Evolutionary conservation across 2,113 vertebrate species (phyloP).

Genomic region (Cnemophilus loriae): DNA sequence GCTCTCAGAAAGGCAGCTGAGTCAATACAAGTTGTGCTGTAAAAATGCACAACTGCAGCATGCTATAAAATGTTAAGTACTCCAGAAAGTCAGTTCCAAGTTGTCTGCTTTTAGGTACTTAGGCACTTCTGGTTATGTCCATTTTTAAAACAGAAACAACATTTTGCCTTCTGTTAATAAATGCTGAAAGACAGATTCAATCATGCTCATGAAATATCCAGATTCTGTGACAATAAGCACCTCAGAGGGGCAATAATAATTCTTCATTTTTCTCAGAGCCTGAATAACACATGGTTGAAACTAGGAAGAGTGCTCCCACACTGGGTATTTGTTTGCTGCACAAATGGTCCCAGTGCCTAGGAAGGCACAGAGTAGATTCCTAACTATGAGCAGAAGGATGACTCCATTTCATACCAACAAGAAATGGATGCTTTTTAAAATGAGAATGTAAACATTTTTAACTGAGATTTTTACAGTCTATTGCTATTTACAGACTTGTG

Average conservation of each 20-base stretch:
- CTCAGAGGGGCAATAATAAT: not conserved
- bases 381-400: not conserved
- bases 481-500: not conserved
- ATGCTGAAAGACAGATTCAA: not conserved
- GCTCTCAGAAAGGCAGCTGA: conserved; percentile 24
- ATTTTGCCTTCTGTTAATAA: not conserved
- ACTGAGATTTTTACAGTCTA: not conserved
- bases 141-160: not conserved
- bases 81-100: not conserved
- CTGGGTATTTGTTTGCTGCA: not conserved
- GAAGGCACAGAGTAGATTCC: not conserved
- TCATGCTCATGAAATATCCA: not conserved
- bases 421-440: not conserved
- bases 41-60: not conserved
- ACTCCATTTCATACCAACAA: not conserved
- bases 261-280: not conserved
- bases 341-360: not conserved
- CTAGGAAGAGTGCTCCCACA: not conserved
- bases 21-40: not conserved
- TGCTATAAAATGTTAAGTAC: not conserved
- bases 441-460: not conserved
- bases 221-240: not conserved
- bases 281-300: not conserved
- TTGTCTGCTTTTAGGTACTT: not conserved
- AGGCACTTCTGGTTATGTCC: not conserved